Evolutionary conservation across 2,797 vertebrate genomes (phyloP).

Genomic region (Heliangelus exortis): DNA sequence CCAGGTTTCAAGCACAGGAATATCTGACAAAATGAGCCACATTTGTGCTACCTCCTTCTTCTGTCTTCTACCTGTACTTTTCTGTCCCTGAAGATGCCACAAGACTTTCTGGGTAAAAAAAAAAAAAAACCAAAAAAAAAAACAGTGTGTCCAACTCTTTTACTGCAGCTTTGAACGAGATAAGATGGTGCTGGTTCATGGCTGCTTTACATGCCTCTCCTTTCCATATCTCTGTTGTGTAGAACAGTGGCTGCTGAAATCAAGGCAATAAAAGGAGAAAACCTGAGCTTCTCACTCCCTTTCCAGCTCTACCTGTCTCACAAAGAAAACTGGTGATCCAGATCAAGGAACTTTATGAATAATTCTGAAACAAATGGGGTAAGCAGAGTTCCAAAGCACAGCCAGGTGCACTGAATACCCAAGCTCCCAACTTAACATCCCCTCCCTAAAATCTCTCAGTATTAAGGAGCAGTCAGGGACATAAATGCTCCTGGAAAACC

Average conservation of each 20-base stretch:
- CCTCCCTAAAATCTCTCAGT: not conserved
- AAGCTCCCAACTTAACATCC: not conserved
- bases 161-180: not conserved
- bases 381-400: not conserved
- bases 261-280: not conserved
- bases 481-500: not conserved
- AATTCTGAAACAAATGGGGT: not conserved
- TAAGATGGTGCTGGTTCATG: fast-evolving
- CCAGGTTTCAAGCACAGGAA: not conserved
- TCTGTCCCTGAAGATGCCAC: no score
- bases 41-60: not conserved
- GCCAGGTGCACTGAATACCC: not conserved
- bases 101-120: not conserved
- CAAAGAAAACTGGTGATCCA: not conserved
- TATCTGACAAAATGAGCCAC: not conserved
- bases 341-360: not conserved
- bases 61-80: no score
- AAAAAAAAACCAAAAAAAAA: not conserved
- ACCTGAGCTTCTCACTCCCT: not conserved
- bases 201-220: not conserved
- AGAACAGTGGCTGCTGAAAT: not conserved
- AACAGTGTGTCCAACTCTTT: not conserved
- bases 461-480: no score
- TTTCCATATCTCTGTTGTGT: not conserved
- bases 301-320: not conserved